A percentile compares a stretch with the other conserved stretches of the same genome.
Conservation (phyloP, 2,888 invertebrate species). For the Drosophila borealis region DNA sequence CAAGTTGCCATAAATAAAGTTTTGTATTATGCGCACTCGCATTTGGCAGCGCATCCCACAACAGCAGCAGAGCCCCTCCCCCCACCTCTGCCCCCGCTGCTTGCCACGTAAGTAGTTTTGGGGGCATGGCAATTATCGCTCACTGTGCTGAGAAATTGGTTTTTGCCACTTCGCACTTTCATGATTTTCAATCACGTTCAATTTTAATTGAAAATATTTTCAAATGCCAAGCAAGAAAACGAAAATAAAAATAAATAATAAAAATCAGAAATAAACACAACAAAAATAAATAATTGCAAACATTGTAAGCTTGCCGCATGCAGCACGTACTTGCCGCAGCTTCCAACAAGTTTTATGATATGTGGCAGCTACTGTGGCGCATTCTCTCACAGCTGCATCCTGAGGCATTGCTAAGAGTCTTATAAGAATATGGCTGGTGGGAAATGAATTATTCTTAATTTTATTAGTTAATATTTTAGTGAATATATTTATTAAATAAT, state of each 20-base stretch:
- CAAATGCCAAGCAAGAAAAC: conserved; percentile 49
- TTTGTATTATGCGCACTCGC: conserved; percentile 77
- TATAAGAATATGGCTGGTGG: no score
- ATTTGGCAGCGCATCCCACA: conserved; percentile 80
- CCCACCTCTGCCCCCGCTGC: conserved; percentile 12
- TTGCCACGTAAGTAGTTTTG: conserved; percentile 26
- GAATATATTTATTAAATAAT: no score
- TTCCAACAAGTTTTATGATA: background rate
- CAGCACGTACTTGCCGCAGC: background rate
- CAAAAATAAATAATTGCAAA: conserved; percentile 25
- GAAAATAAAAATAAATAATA: conserved; percentile 18
- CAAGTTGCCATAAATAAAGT: conserved; percentile 67
- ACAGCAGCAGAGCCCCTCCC: conserved; percentile 41
- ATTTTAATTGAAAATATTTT: conserved; percentile 78
- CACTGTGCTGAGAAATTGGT: conserved; percentile 80
- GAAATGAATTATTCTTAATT: no score
- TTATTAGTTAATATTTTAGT: no score
- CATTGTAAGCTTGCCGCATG: conserved; percentile 27
- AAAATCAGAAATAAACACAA: conserved; percentile 25
- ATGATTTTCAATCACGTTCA: conserved; percentile 80
- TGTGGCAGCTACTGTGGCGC: conserved; percentile 11
- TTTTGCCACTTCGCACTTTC: conserved; percentile 80
- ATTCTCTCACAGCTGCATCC: no score
- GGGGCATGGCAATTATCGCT: conserved; percentile 72
- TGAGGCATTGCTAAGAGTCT: no score